These are phyloP conservation scores for Cinclus cinclus DNA, from an alignment of 2,113 vertebrate species.

Conservation along the genomic window DNA sequence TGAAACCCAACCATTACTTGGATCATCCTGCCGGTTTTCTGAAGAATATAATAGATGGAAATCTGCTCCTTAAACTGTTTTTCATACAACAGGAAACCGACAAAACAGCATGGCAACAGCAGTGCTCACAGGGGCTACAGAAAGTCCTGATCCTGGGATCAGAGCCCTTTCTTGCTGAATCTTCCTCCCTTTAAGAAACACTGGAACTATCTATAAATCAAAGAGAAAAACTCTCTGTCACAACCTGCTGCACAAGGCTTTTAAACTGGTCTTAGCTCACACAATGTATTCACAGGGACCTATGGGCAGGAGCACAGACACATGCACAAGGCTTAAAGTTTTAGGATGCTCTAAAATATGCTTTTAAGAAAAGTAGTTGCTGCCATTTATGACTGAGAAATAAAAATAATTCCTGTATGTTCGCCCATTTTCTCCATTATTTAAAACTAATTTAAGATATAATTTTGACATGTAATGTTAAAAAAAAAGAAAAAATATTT, in stretches of 20 bases:
- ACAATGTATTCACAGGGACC: background rate
- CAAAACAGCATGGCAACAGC: background rate
- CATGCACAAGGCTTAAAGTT: background rate
- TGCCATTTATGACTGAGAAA: background rate
- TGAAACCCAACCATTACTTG: background rate
- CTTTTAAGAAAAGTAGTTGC: background rate
- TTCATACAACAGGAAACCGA: slow-evolving; percentile 37
- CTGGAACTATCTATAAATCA: background rate
- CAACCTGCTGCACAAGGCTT: background rate
- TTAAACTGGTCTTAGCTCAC: background rate
- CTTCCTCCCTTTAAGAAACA: background rate
- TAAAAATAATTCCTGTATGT: fast-evolving
- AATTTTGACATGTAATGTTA: background rate
- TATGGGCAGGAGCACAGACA: background rate
- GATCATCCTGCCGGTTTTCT: background rate
- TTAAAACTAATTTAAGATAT: background rate
- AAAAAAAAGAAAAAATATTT: background rate
- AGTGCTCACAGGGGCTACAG: background rate
- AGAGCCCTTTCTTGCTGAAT: background rate
- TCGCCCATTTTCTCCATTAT: background rate
- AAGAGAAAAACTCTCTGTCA: background rate
- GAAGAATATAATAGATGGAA: slow-evolving; percentile 61
- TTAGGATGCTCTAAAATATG: background rate
- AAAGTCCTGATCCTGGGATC: background rate
- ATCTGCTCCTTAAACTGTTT: slow-evolving; percentile 30